Conservation (phyloP, 2,888 invertebrate genomes). For the Thymelicus sylvestris region DNA sequence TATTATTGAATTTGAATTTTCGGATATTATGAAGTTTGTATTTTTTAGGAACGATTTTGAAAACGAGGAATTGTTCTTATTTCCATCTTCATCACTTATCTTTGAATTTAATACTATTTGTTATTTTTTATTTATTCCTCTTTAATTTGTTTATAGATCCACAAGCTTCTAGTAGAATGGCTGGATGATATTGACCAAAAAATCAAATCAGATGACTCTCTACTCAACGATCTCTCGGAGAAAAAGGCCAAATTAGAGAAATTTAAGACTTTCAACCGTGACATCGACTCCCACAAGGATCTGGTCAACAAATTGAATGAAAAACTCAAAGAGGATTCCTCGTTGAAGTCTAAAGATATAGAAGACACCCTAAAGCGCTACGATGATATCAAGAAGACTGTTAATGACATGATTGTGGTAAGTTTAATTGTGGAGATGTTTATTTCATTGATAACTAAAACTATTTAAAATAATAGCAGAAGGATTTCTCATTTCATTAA, state of each 20-base stretch:
- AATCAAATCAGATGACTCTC: slow-evolving; percentile 89
- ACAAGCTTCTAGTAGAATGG: slow-evolving; percentile 94
- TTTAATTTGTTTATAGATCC: slow-evolving; percentile 64
- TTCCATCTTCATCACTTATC: too few species aligned
- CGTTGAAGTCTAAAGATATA: slow-evolving; percentile 88
- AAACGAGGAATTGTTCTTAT: too few species aligned
- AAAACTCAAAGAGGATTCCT: slow-evolving; percentile 89
- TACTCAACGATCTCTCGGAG: slow-evolving; percentile 94
- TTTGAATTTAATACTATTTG: background rate
- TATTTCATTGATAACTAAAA: too few species aligned
- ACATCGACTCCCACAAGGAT: slow-evolving; percentile 92
- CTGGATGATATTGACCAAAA: slow-evolving; percentile 94
- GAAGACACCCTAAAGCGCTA: slow-evolving; percentile 89
- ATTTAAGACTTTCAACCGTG: slow-evolving; percentile 92
- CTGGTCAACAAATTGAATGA: slow-evolving; percentile 90
- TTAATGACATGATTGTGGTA: slow-evolving; percentile 87
- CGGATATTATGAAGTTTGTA: too few species aligned
- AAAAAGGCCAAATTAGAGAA: slow-evolving; percentile 96
- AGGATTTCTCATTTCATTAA: too few species aligned
- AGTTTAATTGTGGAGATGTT: slow-evolving; percentile 52
- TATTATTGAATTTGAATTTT: too few species aligned
- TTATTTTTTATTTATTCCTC: background rate
- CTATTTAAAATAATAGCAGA: too few species aligned
- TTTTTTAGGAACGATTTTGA: too few species aligned
- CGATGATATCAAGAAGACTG: slow-evolving; percentile 87